Conservation (phyloP, 2,888 invertebrate species). For the Gnatocerus cornutus region DNA sequence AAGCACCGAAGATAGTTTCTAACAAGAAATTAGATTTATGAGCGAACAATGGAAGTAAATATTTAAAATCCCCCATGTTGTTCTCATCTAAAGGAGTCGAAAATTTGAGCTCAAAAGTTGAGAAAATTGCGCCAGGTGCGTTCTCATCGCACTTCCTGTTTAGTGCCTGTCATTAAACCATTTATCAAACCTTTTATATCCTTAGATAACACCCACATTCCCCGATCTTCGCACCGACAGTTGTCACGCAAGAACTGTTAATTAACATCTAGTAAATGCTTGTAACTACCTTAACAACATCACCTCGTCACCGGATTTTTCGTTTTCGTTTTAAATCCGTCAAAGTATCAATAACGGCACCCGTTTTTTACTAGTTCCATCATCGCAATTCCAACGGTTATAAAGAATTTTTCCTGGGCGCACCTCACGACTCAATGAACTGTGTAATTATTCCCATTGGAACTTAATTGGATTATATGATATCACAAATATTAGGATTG, state of each 20-base stretch:
- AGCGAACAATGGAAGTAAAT: too few species aligned
- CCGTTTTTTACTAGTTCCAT: conserved; percentile 25
- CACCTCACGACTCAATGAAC: conserved; percentile 46
- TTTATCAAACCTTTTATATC: conserved; percentile 4
- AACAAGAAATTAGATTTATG: too few species aligned
- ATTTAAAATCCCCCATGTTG: too few species aligned
- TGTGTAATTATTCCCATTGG: conserved; percentile 44
- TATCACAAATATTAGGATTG: conserved; percentile 31
- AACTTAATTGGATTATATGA: conserved; percentile 41
- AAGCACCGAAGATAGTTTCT: too few species aligned
- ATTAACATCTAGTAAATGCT: conserved; percentile 33
- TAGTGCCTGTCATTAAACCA: not conserved
- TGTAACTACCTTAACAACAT: conserved; percentile 23
- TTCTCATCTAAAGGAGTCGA: too few species aligned
- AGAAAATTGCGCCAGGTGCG: not conserved
- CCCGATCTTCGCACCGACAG: conserved; percentile 15
- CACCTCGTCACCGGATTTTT: conserved; percentile 18
- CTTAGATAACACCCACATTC: conserved; percentile 21
- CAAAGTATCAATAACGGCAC: conserved; percentile 26
- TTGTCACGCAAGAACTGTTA: conserved; percentile 33
- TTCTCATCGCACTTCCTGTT: conserved; percentile 17
- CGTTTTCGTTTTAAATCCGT: conserved; percentile 14
- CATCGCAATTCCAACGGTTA: conserved; percentile 21
- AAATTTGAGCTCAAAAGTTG: too few species aligned
- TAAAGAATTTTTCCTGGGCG: conserved; percentile 38